phyloP scores from a whole-genome alignment of 2,113 vertebrate genomes.

The Crotalus helleri region DNA sequence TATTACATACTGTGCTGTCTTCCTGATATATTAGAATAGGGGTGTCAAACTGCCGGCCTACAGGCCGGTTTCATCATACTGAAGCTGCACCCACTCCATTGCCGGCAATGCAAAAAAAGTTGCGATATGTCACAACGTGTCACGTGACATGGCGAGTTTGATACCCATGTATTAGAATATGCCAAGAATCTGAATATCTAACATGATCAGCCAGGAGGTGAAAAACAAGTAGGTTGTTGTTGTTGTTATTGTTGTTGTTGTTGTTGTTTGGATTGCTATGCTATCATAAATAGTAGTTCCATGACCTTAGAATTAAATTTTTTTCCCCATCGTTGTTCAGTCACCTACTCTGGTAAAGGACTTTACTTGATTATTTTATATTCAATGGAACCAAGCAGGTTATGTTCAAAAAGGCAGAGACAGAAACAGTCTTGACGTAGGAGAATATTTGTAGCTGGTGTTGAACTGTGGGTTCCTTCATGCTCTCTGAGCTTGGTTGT shows the following conservation, averaged over 20 bases:
- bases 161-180: background rate
- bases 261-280: background rate
- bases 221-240: background rate
- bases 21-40: background rate
- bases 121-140: rapidly evolving
- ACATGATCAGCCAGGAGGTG: background rate
- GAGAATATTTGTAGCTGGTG: background rate
- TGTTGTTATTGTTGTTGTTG: no score
- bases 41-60: no score
- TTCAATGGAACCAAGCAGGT: background rate
- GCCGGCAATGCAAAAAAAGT: no score
- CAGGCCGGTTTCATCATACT: no score
- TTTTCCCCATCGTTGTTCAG: background rate
- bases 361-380: background rate
- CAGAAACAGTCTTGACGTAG: background rate
- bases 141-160: no score
- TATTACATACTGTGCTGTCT: background rate
- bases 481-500: background rate
- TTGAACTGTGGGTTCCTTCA: background rate
- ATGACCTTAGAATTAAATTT: background rate
- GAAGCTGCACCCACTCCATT: no score
- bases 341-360: background rate
- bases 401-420: background rate
- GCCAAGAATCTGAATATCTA: background rate
- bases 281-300: background rate